Percentiles rank a stretch among this genome's conserved stretches.
phyloP scores from a whole-genome alignment of 2,888 invertebrate genomes.

The Lasioglossum figueresi region DNA sequence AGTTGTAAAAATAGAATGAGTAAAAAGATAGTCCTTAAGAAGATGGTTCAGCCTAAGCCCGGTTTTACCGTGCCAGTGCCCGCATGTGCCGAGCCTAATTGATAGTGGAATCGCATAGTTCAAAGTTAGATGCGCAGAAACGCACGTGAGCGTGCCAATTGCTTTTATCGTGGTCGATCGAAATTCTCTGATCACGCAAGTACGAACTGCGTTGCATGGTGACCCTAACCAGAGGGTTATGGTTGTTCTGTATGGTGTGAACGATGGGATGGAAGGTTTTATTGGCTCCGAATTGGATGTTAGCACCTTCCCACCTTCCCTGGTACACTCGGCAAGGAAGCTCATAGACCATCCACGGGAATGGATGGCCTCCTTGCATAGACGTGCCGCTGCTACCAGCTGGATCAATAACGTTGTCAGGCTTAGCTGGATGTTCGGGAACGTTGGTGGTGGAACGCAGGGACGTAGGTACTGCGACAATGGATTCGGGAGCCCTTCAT shows the following conservation, averaged over 20 bases:
- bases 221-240: background rate
- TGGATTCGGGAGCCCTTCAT: slow-evolving; percentile 19
- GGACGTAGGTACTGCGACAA: slow-evolving; percentile 42
- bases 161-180: background rate
- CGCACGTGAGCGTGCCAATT: background rate
- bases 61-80: background rate
- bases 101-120: background rate
- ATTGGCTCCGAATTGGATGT: slow-evolving; percentile 20
- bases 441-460: slow-evolving; percentile 52
- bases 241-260: background rate
- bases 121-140: background rate
- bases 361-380: slow-evolving; percentile 74
- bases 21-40: background rate
- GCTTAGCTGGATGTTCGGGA: slow-evolving; percentile 63
- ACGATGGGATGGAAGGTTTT: background rate
- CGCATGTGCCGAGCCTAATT: background rate
- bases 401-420: slow-evolving; percentile 69
- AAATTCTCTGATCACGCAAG: background rate
- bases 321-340: slow-evolving; percentile 18
- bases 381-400: slow-evolving; percentile 53
- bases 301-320: slow-evolving; percentile 25
- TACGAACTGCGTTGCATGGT: background rate
- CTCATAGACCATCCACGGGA: slow-evolving; percentile 45
- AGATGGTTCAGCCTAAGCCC: background rate
- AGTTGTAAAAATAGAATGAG: background rate